phyloP scores from a whole-genome alignment of 2,888 invertebrate genomes.

The Baronia brevicornis region DNA sequence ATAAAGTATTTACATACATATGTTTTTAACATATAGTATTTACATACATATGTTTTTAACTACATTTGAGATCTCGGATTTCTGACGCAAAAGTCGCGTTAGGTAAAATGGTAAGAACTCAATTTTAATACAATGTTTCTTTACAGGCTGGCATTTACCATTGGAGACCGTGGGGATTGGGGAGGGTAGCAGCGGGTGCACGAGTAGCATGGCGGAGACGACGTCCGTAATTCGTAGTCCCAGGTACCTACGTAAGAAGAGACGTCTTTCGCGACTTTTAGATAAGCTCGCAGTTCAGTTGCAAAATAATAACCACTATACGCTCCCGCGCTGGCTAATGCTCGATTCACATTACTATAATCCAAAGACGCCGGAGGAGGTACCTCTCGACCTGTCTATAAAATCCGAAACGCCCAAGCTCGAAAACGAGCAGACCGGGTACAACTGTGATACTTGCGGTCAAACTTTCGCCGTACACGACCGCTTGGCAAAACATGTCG shows the following conservation, averaged over 20 bases:
- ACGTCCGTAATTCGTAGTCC: constrained; percentile 37
- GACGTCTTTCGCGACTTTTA: constrained; percentile 86
- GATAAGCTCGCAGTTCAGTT: constrained; percentile 78
- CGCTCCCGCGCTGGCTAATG: constrained; percentile 46
- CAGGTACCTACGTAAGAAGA: constrained; percentile 79
- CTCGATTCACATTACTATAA: constrained; percentile 28
- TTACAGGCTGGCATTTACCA: constrained; percentile 36
- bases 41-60: too few species aligned
- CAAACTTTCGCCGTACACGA: constrained; percentile 98
- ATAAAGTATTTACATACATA: too few species aligned
- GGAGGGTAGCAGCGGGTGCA: constrained; percentile 37
- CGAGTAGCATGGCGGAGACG: constrained; percentile 71
- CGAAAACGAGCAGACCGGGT: constrained; percentile 84
- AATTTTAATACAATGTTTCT: constrained; percentile 9
- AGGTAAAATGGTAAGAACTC: too few species aligned
- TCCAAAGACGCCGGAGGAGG: constrained; percentile 77
- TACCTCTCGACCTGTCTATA: constrained; percentile 89
- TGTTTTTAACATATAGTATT: too few species aligned
- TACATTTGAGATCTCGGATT: too few species aligned
- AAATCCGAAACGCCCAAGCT: constrained; percentile 77
- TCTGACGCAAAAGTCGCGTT: too few species aligned
- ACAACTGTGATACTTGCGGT: constrained; percentile 93
- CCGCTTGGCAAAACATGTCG: constrained; percentile 97
- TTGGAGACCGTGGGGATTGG: constrained; percentile 38
- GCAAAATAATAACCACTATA: constrained; percentile 54